Evolutionary conservation across 2,797 vertebrate genomes (phyloP).

Genomic region (Lophotriccus pileatus): DNA sequence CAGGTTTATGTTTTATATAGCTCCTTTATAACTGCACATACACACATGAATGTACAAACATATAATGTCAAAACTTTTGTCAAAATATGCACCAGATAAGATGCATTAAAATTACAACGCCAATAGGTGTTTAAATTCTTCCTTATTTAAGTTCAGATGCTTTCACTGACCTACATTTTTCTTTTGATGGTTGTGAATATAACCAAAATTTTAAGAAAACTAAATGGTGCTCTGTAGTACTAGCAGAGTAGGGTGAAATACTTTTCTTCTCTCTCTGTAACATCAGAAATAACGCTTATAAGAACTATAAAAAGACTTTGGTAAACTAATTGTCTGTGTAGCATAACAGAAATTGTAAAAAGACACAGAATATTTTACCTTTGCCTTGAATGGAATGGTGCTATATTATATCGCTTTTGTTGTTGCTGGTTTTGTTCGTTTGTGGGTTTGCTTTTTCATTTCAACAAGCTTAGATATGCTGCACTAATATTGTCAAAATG

Average conservation of each 20-base stretch:
- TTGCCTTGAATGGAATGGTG: not conserved
- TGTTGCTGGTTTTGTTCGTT: not conserved
- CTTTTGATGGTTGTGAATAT: not conserved
- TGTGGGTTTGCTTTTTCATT: not conserved
- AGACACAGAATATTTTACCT: not conserved
- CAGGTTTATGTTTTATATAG: not conserved
- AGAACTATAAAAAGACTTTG: not conserved
- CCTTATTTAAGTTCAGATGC: not conserved
- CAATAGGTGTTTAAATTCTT: not conserved
- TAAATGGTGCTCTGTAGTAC: not conserved
- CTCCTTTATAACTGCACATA: not conserved
- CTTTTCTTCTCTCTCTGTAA: not conserved
- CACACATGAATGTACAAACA: not conserved
- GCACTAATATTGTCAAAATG: conserved; percentile 27
- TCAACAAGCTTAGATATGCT: not conserved
- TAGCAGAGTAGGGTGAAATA: not conserved
- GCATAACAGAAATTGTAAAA: not conserved
- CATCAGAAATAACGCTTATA: not conserved
- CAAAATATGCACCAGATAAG: not conserved
- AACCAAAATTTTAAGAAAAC: not conserved
- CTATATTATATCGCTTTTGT: not conserved
- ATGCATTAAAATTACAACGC: not conserved
- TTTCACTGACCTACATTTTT: not conserved
- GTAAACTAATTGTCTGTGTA: not conserved
- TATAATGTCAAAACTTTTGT: not conserved